Evolutionary conservation across 2,113 vertebrate species (phyloP).

Genomic region (Chamaetylas fuelleborni): DNA sequence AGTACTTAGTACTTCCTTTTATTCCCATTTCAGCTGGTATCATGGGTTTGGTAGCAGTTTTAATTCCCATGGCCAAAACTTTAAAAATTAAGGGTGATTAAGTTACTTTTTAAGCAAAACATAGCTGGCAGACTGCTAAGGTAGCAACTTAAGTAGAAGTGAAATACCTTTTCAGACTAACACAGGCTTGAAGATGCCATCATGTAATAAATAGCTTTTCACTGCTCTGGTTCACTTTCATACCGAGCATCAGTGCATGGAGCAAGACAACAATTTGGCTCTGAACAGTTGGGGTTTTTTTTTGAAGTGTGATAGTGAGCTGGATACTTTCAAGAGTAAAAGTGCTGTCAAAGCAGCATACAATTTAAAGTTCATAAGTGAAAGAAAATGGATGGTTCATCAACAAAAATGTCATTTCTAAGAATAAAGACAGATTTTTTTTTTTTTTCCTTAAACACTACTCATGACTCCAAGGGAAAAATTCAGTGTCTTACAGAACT

Average conservation of each 20-base stretch:
- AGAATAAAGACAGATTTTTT: not conserved
- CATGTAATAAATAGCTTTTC: not conserved
- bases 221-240: not conserved
- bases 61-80: not conserved
- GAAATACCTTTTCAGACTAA: not conserved
- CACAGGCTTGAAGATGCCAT: not conserved
- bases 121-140: not conserved
- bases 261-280: not conserved
- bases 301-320: not conserved
- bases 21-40: not conserved
- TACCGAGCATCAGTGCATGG: not conserved
- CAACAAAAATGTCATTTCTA: not conserved
- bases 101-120: not conserved
- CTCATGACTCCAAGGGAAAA: conserved; percentile 4
- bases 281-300: not conserved
- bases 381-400: not conserved
- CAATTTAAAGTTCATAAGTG: not conserved
- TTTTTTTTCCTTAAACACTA: not conserved
- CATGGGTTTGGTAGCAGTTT: not conserved
- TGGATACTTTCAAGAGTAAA: not conserved
- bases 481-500: not conserved
- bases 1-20: not conserved
- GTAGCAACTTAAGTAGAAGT: not conserved
- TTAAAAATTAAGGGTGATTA: not conserved
- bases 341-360: not conserved